Conservation (phyloP, 2,888 invertebrate genomes). For the Chaitophorus viminalis region DNA sequence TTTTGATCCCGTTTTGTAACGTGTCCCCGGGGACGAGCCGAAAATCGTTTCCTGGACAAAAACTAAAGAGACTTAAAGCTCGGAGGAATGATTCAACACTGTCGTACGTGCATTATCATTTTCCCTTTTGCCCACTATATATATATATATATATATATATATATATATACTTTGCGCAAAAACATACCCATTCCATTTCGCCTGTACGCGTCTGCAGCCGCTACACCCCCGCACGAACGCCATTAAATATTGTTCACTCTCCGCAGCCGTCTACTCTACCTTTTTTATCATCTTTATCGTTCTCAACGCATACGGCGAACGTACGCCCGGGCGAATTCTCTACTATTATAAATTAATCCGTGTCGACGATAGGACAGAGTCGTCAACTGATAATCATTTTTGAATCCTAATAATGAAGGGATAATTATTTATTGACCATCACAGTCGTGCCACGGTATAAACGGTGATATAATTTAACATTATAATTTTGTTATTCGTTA, state of each 20-base stretch:
- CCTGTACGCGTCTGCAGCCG: not conserved
- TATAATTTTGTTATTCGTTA: too few species aligned
- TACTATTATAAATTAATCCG: too few species aligned
- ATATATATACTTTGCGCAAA: slow-evolving; percentile 27
- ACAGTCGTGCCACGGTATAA: too few species aligned
- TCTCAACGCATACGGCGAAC: too few species aligned
- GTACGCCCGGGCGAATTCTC: too few species aligned
- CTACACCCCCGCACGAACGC: slow-evolving; percentile 17
- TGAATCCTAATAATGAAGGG: too few species aligned
- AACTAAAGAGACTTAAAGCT: slow-evolving; percentile 61
- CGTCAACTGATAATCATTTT: too few species aligned
- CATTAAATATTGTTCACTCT: slow-evolving; percentile 37
- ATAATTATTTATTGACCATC: too few species aligned
- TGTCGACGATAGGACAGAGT: too few species aligned
- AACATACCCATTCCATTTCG: slow-evolving; percentile 32
- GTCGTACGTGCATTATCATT: slow-evolving; percentile 62
- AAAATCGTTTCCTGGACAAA: slow-evolving; percentile 60
- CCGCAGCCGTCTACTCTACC: not conserved
- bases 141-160: not conserved
- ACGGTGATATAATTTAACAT: too few species aligned
- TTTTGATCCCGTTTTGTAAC: slow-evolving; percentile 62
- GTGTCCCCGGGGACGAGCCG: slow-evolving; percentile 52
- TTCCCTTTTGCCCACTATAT: slow-evolving; percentile 38
- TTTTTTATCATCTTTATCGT: slow-evolving; percentile 19
- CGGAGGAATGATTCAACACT: slow-evolving; percentile 62